Conservation (phyloP, 2,888 invertebrate genomes). For the Hedya salicella region DNA sequence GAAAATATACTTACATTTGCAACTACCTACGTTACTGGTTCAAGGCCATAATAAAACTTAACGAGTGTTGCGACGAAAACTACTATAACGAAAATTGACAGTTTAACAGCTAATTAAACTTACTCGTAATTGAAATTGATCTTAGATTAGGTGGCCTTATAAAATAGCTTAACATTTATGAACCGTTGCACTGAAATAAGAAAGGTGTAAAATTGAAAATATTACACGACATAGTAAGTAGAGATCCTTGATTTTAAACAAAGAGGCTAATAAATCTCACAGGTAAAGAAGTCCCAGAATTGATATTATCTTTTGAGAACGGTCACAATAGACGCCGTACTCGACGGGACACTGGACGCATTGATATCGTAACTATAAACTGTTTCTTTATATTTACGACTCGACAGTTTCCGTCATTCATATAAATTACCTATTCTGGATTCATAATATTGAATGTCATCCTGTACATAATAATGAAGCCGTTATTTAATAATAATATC, state of each 20-base stretch:
- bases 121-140: too few species aligned
- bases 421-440: constrained; percentile 3
- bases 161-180: background rate
- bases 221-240: background rate
- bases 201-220: background rate
- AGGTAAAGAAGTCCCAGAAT: constrained; percentile 22
- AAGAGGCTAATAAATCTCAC: constrained; percentile 26
- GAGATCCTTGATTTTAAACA: constrained; percentile 7
- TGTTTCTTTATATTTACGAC: constrained; percentile 5
- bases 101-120: too few species aligned
- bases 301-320: constrained; percentile 27
- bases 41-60: too few species aligned
- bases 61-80: too few species aligned
- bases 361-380: constrained; percentile 1
- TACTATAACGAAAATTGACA: too few species aligned
- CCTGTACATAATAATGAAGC: constrained; percentile 22
- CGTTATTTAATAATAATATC: background rate
- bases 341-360: constrained; percentile 7
- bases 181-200: background rate
- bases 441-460: constrained; percentile 7
- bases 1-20: too few species aligned
- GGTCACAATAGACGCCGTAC: constrained; percentile 20
- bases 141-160: too few species aligned
- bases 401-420: constrained; percentile 18
- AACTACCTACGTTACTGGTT: too few species aligned